These are phyloP conservation scores for Dasysyrphus albostriatus DNA, from an alignment of 2,888 invertebrate species.

Conservation along the genomic window DNA sequence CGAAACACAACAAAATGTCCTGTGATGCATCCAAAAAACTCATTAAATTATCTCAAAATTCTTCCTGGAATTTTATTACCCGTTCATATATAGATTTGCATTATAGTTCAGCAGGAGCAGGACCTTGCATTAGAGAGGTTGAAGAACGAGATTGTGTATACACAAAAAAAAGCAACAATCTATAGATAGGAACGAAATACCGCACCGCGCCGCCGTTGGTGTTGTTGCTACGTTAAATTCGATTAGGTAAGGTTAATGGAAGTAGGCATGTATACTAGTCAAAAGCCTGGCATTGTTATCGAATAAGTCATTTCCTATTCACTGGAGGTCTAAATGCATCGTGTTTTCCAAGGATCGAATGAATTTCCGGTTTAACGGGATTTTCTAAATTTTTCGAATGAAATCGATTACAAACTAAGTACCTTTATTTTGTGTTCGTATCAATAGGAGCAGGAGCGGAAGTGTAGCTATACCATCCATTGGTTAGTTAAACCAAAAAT, in stretches of 20 bases:
- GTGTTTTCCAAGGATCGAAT: slow-evolving; percentile 37
- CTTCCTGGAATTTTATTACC: slow-evolving; percentile 16
- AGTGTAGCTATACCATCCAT: background rate
- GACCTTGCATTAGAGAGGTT: too few species aligned
- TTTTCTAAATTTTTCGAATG: slow-evolving; percentile 32
- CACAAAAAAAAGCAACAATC: background rate
- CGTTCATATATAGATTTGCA: background rate
- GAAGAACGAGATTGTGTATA: background rate
- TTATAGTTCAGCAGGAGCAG: too few species aligned
- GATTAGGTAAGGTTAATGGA: slow-evolving; percentile 33
- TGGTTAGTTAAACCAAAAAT: background rate
- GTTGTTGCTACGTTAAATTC: slow-evolving; percentile 13
- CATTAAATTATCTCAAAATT: slow-evolving; percentile 48
- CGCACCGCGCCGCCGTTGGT: background rate
- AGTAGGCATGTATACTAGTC: background rate
- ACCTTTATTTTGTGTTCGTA: background rate
- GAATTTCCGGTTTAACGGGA: slow-evolving; percentile 58
- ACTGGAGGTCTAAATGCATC: slow-evolving; percentile 22
- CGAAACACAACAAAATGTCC: slow-evolving; percentile 36
- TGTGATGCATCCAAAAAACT: slow-evolving; percentile 37
- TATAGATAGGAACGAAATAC: background rate
- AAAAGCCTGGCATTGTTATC: slow-evolving; percentile 53
- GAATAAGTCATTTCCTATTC: slow-evolving; percentile 64
- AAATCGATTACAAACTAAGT: slow-evolving; percentile 5
- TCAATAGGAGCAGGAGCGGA: slow-evolving; percentile 21